Conservation (phyloP, 1,140 invertebrate species). For the Brachionus calyciflorus region DNA sequence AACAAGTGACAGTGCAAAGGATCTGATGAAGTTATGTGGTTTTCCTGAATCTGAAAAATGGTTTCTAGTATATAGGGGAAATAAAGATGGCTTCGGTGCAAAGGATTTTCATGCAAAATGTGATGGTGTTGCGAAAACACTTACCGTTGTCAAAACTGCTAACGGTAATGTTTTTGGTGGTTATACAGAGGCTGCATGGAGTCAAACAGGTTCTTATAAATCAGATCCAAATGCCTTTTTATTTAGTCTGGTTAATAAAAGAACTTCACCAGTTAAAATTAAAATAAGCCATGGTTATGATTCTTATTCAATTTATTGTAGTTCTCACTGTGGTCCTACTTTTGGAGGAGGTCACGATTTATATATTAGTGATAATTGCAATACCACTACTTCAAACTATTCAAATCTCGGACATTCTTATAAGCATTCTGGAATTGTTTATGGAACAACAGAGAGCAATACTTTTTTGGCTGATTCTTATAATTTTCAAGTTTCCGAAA, state of each 20-base stretch:
- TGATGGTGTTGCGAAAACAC: conserved; percentile 49
- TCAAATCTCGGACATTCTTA: conserved; percentile 27
- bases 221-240: conserved; percentile 48
- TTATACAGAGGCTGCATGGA: conserved; percentile 48
- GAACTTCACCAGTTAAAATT: neutral
- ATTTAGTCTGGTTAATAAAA: conserved; percentile 46
- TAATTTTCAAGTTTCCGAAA: conserved; percentile 38
- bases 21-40: conserved; percentile 9
- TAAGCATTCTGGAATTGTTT: neutral
- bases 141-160: conserved; percentile 49
- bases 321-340: conserved; percentile 15
- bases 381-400: neutral
- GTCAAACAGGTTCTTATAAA: conserved; percentile 35
- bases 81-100: conserved; percentile 47
- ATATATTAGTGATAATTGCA: conserved; percentile 9
- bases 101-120: conserved; percentile 48
- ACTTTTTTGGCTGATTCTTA: conserved; percentile 35
- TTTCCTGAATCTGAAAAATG: conserved; percentile 41
- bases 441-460: conserved; percentile 13
- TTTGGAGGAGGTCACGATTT: conserved; percentile 43
- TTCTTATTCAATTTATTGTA: conserved; percentile 15
- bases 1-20: neutral
- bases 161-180: conserved; percentile 49
- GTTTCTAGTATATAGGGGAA: conserved; percentile 47
- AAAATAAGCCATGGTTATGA: conserved; percentile 19